Evolutionary conservation across 2,797 vertebrate species (phyloP).

Genomic region (Catamblyrhynchus diadema): DNA sequence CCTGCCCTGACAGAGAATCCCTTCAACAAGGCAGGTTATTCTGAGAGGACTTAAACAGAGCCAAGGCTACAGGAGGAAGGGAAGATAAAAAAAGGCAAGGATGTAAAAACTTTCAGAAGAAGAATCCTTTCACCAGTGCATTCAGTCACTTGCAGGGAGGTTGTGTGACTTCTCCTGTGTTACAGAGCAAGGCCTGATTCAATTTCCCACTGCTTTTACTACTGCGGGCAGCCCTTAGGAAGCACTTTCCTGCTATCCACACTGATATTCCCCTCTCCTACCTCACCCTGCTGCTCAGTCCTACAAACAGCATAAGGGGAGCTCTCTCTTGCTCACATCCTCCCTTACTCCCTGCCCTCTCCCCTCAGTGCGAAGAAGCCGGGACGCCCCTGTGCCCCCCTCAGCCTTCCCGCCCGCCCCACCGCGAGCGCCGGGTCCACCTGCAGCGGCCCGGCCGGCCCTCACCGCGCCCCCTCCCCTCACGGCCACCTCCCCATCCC

Average conservation of each 20-base stretch:
- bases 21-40: conserved; percentile 4
- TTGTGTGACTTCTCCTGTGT: neutral
- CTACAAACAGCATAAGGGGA: rapidly evolving
- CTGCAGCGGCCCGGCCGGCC: neutral
- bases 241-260: rapidly evolving
- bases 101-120: neutral
- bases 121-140: neutral
- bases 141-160: neutral
- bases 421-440: neutral
- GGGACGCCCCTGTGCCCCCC: too few species aligned
- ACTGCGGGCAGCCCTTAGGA: rapidly evolving
- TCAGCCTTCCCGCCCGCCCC: too few species aligned
- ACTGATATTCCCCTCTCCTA: neutral
- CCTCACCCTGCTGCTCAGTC: neutral
- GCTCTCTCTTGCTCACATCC: neutral
- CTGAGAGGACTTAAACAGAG: neutral
- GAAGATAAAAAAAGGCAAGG: neutral
- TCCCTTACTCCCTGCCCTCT: neutral
- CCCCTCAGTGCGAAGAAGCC: neutral
- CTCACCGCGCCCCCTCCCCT: neutral
- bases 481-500: neutral
- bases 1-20: neutral
- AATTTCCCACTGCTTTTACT: neutral
- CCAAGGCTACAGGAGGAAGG: neutral
- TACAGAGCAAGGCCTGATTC: neutral